Base-by-base conservation (phyloP, 2,888 invertebrate genomes). In the Rhagophthalmus giganteus region DNA sequence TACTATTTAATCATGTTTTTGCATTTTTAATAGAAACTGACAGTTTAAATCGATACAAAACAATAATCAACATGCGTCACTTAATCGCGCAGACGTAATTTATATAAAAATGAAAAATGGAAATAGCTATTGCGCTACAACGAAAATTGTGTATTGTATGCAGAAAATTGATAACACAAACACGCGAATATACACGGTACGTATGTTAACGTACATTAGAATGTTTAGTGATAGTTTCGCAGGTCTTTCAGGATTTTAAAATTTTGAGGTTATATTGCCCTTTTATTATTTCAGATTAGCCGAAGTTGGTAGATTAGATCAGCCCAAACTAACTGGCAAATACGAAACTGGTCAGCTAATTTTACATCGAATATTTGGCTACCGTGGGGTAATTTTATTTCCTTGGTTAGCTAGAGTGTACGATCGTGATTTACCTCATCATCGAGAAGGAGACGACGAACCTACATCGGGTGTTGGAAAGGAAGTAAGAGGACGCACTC, bases 301-400 rank as follows among this genome's bases (percentile, higher is more conserved):
- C 10, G 96, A 96, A 79, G 95, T 97, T 58, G 97, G 97, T 9
- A 88, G 90, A 70, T 78, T 97, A 64, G 92, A 94, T 76, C 76
- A 85, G 24, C 92, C 93, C 25, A 94, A 93, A 78, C 73, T 86
- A 45, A 82, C 88, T 58, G 92, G 92, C 30, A 92, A 94, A 78
- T 97, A 97, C 78, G 92, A 94, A 67, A 94, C 96, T 2, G 97
- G 97, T 6, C 96, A 96, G 76, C 78, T 97, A 54, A 96, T 99
- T 74, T 79, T 99, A 40, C 99, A 99, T 72, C 85, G 92, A 67
- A 90, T 98, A 10, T 99, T 99, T 75, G 97, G 97, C 9, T 99
- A 99, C 73, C 82, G 98, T 63, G 98, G 98, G 2, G 94, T 99
- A 8, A 87, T 98, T 48, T 79, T 99, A 38, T 98, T 98, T 73